phyloP scores from a whole-genome alignment of 1,140 invertebrate species.

The Oncopeltus fasciatus region DNA sequence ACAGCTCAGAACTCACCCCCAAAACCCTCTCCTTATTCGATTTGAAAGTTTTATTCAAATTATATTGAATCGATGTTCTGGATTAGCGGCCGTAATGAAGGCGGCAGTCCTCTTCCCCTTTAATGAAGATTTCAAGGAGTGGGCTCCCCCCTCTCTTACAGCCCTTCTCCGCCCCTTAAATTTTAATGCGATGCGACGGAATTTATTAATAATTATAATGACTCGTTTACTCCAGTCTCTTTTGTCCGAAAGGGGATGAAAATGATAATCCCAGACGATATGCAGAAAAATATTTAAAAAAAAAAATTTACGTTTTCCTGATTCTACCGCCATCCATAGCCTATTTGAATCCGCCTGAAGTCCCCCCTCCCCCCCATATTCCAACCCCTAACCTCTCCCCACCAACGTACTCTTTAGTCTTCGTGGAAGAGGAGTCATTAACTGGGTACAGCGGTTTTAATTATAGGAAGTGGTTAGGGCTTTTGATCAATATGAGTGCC shows the following conservation, averaged over 20 bases:
- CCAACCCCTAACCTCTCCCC: no score
- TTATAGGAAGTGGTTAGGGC: slow-evolving; percentile 16
- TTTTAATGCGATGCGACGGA: not conserved
- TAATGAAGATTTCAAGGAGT: slow-evolving; percentile 5
- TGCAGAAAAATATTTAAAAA: not conserved
- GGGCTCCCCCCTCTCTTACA: not conserved
- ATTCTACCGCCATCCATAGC: not conserved
- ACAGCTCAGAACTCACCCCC: not conserved
- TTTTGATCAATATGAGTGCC: slow-evolving; percentile 16
- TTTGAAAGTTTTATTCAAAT: slow-evolving; percentile 10
- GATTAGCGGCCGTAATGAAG: slow-evolving; percentile 7
- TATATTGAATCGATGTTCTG: slow-evolving; percentile 4
- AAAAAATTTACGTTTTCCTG: not conserved
- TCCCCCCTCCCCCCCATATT: not conserved
- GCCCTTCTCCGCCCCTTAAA: not conserved
- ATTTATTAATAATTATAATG: slow-evolving; percentile 9
- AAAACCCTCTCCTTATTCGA: slow-evolving; percentile 2
- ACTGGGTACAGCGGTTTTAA: slow-evolving; percentile 14
- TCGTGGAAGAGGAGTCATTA: not conserved
- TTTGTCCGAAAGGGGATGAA: not conserved
- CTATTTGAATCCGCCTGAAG: not conserved
- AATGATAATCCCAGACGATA: not conserved
- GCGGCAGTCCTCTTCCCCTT: not conserved
- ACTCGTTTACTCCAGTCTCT: not conserved
- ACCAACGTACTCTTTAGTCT: no score